phyloP scores from a whole-genome alignment of 2,888 invertebrate species.

The Poecilobothrus nobilitatus region DNA sequence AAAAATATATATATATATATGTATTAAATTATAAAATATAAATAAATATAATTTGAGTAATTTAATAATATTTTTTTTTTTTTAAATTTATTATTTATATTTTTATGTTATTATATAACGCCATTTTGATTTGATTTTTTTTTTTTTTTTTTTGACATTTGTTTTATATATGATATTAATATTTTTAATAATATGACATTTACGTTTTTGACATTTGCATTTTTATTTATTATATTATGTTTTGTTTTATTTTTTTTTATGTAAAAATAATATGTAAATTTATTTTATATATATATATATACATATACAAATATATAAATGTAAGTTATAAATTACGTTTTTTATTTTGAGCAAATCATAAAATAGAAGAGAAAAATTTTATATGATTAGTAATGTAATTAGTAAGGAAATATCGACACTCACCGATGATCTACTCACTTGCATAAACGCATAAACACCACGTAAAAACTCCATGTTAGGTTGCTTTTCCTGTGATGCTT shows the following conservation, averaged over 20 bases:
- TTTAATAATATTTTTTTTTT: not conserved
- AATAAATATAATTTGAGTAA: not conserved
- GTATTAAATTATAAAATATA: not conserved
- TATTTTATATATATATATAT: no score
- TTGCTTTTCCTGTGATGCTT: conserved; percentile 38
- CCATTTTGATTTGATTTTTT: no score
- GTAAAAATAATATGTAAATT: no score
- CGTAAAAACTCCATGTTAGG: conserved; percentile 48
- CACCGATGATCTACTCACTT: conserved; percentile 48
- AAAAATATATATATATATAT: not conserved
- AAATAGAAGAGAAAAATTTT: conserved; percentile 36
- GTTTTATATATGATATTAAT: no score
- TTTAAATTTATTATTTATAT: not conserved
- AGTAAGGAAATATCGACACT: conserved; percentile 42
- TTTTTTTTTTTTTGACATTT: no score
- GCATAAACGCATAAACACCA: conserved; percentile 47
- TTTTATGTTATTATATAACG: not conserved
- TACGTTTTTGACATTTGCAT: not conserved
- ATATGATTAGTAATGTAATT: conserved; percentile 44
- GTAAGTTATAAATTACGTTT: conserved; percentile 11
- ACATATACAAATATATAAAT: no score
- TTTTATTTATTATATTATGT: not conserved
- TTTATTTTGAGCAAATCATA: conserved; percentile 31
- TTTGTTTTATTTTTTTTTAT: not conserved
- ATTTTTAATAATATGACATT: no score